Evolutionary conservation across 2,797 vertebrate species (phyloP).

Genomic region (Apogon hyalosoma): DNA sequence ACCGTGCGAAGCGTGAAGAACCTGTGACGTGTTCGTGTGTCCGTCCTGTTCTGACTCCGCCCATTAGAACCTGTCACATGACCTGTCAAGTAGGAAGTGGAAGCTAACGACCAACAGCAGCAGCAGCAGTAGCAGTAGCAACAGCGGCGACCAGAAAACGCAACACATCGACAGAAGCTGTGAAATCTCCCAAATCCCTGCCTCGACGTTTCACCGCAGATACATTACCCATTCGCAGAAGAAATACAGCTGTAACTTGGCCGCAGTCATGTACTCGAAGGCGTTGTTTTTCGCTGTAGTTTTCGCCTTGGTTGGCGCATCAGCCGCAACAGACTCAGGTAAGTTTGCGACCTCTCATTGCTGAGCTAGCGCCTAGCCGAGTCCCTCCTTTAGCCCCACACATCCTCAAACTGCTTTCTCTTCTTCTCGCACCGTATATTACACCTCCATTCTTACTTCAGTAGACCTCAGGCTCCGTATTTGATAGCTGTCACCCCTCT

Average conservation of each 20-base stretch:
- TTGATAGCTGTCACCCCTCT: not conserved
- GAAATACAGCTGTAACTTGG: conserved; percentile 9
- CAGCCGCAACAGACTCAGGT: conserved; percentile 57
- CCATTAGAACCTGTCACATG: conserved; percentile 78
- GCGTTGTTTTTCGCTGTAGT: conserved; percentile 62
- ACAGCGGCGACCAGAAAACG: conserved; percentile 11
- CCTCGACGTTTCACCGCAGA: conserved; percentile 39
- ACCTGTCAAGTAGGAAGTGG: conserved; percentile 84
- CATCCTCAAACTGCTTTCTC: conserved; percentile 1
- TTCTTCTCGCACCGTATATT: not conserved
- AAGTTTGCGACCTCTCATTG: conserved; percentile 61
- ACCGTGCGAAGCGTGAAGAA: not conserved
- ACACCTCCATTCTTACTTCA: fast-evolving
- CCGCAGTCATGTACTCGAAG: conserved; percentile 74
- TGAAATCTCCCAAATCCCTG: conserved; percentile 14
- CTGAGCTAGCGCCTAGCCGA: conserved; percentile 64
- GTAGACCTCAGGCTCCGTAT: not conserved
- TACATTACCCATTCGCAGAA: not conserved
- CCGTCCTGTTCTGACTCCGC: conserved; percentile 41
- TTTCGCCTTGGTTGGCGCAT: conserved; percentile 61
- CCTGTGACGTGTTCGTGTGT: conserved; percentile 7
- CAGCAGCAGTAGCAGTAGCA: too few species aligned
- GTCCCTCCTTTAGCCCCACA: conserved; percentile 30
- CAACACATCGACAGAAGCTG: conserved; percentile 38
- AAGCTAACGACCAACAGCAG: conserved; percentile 51